Percentiles rank a stretch among this genome's conserved stretches.
Conservation (phyloP, 1,140 invertebrate genomes). For the Rhyacophila brunnea region DNA sequence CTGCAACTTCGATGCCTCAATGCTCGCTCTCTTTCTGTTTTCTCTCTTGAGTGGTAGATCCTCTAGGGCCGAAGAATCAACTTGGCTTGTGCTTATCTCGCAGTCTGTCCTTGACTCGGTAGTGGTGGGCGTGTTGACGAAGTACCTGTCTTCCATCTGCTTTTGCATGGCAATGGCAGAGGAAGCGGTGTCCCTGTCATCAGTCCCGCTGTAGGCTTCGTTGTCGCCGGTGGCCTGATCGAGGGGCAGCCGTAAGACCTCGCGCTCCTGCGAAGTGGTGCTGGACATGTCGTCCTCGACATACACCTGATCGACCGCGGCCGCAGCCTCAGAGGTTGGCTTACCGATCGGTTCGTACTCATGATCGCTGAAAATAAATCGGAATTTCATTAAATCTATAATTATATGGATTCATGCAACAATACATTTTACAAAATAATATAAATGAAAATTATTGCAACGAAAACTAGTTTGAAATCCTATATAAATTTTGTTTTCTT, state of each 20-base stretch:
- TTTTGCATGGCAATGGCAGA: constrained; percentile 50
- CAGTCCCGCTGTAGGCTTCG: constrained; percentile 50
- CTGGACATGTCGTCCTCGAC: constrained; percentile 50
- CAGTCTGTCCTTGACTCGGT: constrained; percentile 62
- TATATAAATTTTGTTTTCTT: too few species aligned
- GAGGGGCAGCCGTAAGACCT: constrained; percentile 6
- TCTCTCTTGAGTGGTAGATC: constrained; percentile 61
- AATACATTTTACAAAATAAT: too few species aligned
- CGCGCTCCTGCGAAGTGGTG: constrained; percentile 42
- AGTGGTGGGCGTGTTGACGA: constrained; percentile 55
- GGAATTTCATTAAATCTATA: constrained; percentile 3
- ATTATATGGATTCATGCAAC: neutral
- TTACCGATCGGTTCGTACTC: constrained; percentile 80
- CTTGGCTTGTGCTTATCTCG: constrained; percentile 67
- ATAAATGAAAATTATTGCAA: too few species aligned
- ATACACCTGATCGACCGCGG: neutral
- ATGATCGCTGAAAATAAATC: constrained; percentile 71
- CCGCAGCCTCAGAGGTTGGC: constrained; percentile 41
- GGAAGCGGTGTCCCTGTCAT: constrained; percentile 43
- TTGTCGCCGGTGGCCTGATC: constrained; percentile 42
- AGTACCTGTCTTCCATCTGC: constrained; percentile 56
- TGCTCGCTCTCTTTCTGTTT: constrained; percentile 53
- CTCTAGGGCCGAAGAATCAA: constrained; percentile 63
- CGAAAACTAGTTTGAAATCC: too few species aligned
- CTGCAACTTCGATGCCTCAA: constrained; percentile 51